Evolutionary conservation across 2,888 invertebrate species (phyloP), one percentile per base, ranked within the genome.

Genomic region (Marasmarcha lunaedactyla): DNA sequence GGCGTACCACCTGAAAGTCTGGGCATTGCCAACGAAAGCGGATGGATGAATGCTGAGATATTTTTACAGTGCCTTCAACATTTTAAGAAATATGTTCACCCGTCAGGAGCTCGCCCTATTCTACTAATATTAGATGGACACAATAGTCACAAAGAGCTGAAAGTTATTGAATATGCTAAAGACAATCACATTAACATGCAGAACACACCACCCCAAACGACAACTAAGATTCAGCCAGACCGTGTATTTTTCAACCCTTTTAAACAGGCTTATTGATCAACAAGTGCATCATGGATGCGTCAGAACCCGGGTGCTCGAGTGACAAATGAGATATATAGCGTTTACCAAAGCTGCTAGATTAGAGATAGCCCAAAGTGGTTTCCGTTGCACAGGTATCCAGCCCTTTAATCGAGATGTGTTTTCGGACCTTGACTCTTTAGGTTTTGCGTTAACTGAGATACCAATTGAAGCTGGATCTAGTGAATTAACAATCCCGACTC

Each of bases 381-480:
- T 25, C 26, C 26, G 26, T 25, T 25, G 26, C 26, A 63, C 56
- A 51, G 59, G 52, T 55, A 61, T 51, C 49, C 53, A 42, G 60
- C 61, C 55, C 44, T 61, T 48, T 35, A 39, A 46, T 43, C 36
- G 38, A 39, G 40, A 45, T 10, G 10, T 45, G 25, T 48, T 46
- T 40, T 39, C 40, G 38, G 44, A 46, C 15, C 37, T 46, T 15
- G 37, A 42, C 38, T 46, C 37, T 42, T 38, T 40, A 35, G 39
- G 40, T 39, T 43, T 39, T 14, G 39, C 39, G 25, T 41, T 41
- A 41, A 41, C 41, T 41, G 41, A 41, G n/a, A 35, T 41, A 41
- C 41, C 37, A 35, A 38, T 41, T 35, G 41, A 38, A 39, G 30
- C 13, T 33, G 33, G 38, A 38, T 38, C 15, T 30, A 38, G 14